Evolutionary conservation across 2,797 vertebrate species (phyloP).

Genomic region (Helicolenus hilgendorfi): DNA sequence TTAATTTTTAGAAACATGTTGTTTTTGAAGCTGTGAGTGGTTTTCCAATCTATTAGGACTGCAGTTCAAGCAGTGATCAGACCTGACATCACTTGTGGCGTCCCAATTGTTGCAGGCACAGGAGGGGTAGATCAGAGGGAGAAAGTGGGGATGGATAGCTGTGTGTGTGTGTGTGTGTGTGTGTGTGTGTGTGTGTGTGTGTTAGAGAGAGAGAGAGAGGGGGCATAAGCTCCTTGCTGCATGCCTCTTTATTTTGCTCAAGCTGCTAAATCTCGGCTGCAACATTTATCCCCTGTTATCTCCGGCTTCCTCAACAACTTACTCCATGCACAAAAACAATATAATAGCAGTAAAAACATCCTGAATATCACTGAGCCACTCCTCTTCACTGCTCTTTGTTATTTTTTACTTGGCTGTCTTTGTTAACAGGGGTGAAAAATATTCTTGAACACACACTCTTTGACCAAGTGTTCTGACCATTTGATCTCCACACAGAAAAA

Average conservation of each 20-base stretch:
- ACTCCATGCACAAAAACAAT: not conserved
- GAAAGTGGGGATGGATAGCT: not conserved
- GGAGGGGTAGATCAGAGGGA: conserved; percentile 9
- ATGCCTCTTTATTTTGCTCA: not conserved
- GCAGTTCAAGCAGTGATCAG: conserved; percentile 22
- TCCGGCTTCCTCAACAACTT: not conserved
- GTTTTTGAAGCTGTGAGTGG: not conserved
- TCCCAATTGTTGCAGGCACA: conserved; percentile 37
- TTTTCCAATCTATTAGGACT: not conserved
- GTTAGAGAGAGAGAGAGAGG: not conserved
- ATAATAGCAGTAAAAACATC: not conserved
- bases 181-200: not conserved
- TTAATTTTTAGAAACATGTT: not conserved
- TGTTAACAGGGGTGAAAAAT: not conserved
- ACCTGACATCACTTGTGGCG: conserved; percentile 40
- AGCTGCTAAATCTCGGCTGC: conserved; percentile 14
- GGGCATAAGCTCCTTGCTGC: not conserved
- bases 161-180: not conserved
- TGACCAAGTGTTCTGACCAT: not conserved
- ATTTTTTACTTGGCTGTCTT: not conserved
- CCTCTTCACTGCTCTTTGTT: not conserved
- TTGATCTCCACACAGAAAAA: not conserved
- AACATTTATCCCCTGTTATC: not conserved
- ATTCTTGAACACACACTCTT: not conserved
- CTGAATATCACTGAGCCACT: not conserved